Percentiles rank a stretch among this genome's conserved stretches.
These are phyloP conservation scores for Hapalemur alaotrensis DNA, from an alignment of 2,797 vertebrate species.

Conservation along the genomic window DNA sequence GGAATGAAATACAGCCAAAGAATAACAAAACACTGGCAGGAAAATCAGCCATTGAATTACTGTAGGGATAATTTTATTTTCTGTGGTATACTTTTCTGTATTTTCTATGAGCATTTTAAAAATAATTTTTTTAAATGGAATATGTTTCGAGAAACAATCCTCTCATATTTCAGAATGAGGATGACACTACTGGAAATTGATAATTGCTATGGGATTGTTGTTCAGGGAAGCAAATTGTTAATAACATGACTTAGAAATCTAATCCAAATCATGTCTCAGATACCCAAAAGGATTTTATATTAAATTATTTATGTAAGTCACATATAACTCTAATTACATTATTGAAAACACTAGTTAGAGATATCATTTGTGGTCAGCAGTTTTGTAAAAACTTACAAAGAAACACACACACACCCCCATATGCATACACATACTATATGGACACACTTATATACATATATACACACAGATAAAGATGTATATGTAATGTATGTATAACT, in stretches of 20 bases:
- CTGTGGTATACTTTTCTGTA: not conserved
- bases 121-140: not conserved
- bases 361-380: not conserved
- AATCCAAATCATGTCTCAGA: not conserved
- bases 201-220: not conserved
- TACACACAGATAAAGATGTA: not conserved
- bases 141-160: not conserved
- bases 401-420: not conserved
- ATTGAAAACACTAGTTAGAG: not conserved
- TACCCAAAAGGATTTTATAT: not conserved
- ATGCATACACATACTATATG: not conserved
- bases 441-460: not conserved
- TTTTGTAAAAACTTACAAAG: conserved; percentile 3
- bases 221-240: not conserved
- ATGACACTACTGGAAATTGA: not conserved
- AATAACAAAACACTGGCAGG: not conserved
- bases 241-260: not conserved
- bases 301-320: not conserved
- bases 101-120: conserved; percentile 23
- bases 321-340: not conserved
- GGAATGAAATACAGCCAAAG: not conserved
- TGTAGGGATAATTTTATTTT: not conserved
- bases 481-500: not conserved
- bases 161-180: not conserved
- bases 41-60: not conserved